These are phyloP conservation scores for Callipepla squamata DNA, from an alignment of 2,113 vertebrate genomes.

Conservation along the genomic window DNA sequence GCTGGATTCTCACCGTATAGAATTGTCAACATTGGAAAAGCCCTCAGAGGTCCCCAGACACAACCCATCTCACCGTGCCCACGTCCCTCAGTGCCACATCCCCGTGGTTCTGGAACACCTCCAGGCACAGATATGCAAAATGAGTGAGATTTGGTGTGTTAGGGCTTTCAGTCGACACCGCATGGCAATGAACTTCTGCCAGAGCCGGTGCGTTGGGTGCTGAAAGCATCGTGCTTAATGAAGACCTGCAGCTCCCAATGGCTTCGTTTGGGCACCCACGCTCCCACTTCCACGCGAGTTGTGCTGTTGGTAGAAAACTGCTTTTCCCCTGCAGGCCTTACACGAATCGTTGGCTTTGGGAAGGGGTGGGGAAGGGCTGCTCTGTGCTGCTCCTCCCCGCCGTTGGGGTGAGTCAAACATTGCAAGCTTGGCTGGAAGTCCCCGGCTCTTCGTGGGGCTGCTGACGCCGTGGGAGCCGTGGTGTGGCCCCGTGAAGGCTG, in stretches of 20 bases:
- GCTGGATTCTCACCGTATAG: accelerated
- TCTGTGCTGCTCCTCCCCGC: background rate
- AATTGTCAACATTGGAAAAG: too few species aligned
- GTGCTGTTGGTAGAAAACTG: background rate
- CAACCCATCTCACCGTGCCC: too few species aligned
- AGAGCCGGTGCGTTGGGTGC: background rate
- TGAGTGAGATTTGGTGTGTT: background rate
- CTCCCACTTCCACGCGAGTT: accelerated
- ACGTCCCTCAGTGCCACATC: too few species aligned
- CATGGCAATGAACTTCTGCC: background rate
- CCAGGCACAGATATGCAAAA: background rate
- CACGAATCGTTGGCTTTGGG: background rate
- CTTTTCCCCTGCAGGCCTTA: background rate
- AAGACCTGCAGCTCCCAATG: background rate
- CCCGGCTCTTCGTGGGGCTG: background rate
- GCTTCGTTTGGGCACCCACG: background rate
- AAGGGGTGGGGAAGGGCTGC: background rate
- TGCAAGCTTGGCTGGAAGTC: background rate
- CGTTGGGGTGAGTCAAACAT: background rate
- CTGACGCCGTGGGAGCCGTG: background rate
- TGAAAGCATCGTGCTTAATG: background rate
- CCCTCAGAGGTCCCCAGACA: too few species aligned
- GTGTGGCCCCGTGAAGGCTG: background rate
- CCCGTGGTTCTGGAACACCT: too few species aligned
- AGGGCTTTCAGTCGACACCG: background rate